phyloP scores from a whole-genome alignment of 2,113 vertebrate genomes.

The Pteruthius melanotis region DNA sequence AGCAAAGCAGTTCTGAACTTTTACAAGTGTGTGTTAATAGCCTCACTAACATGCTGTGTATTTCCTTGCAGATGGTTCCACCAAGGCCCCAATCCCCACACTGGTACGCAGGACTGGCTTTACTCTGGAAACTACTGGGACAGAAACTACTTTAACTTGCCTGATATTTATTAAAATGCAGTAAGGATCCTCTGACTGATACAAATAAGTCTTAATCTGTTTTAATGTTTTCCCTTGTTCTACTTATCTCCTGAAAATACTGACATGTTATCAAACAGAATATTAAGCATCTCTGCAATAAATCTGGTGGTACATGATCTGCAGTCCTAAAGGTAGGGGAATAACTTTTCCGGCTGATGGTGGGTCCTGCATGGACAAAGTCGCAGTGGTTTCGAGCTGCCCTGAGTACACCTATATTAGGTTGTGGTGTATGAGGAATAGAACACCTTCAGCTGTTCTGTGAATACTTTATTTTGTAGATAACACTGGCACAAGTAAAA shows the following conservation, averaged over 20 bases:
- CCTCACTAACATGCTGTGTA: not conserved
- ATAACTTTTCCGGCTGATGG: not conserved
- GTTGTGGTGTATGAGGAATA: conserved; percentile 34
- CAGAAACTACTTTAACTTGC: conserved; percentile 88
- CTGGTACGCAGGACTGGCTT: conserved; percentile 92
- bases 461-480: conserved; percentile 15
- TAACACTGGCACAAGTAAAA: not conserved
- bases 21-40: not conserved
- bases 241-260: conserved; percentile 62
- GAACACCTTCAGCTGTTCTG: not conserved
- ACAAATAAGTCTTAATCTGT: conserved; percentile 72
- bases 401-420: conserved; percentile 54
- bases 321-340: conserved; percentile 1
- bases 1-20: conserved; percentile 59
- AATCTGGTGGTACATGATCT: not conserved
- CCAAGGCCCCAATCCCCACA: conserved; percentile 91
- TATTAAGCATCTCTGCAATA: conserved; percentile 34
- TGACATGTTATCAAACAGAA: conserved; percentile 30
- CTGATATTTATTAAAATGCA: conserved; percentile 91
- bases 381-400: not conserved
- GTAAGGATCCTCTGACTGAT: conserved; percentile 53
- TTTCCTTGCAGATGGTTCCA: conserved; percentile 89
- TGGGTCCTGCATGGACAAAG: conserved; percentile 10
- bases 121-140: conserved; percentile 96
- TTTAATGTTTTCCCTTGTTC: conserved; percentile 67